Base-by-base conservation (phyloP, 2,797 vertebrate genomes). In the Pangasius krempfi region DNA sequence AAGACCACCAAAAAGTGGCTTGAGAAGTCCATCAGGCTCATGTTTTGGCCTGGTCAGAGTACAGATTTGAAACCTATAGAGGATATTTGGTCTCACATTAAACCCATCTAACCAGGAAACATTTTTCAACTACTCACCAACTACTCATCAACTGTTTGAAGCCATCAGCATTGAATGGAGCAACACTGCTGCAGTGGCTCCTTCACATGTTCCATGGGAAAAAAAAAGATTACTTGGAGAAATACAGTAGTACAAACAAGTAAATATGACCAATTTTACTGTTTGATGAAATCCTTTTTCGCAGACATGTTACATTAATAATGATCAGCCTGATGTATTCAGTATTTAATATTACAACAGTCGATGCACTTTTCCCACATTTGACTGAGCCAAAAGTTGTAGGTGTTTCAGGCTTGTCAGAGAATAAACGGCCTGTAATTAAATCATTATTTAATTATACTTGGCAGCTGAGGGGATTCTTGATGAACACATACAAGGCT, bases 381-480 rank as follows among this genome's bases (percentile, higher is more conserved):
- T 22, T 47, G 25, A 56, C 60, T 56, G 25, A 85, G 73, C 47
- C 68, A 84, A 58, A 3, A 52, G 68, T 54, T 66, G 81, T 85
- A 85, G 84, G 72, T 47, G 47, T 68, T 78, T 60, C 40, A 76
- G 58, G 9, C 12, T 52, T 78, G 50, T 66, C 30, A 70, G 72
- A 85, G 22, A 40, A 56, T 60, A 52, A 83, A 75, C 16, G 3
- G n/a, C 22, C 12, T 14, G 44, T 79, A 47, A 62, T 56, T 56
- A 56, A 86, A 79, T 79, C 60, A 80, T 79, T 25, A 54, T 80
- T 80, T 79, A 80, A 64, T 87, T 62, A 80, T n/a, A 80, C 30
- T 25, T 56, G 75, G 30, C 76, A 81, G 30, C 30, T 68, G 62
- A 64, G 40, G 50, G 30, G 3, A 44, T 30, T 30, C 47, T 33